phyloP scores from a whole-genome alignment of 2,888 invertebrate species.

The Malacosoma neustria region DNA sequence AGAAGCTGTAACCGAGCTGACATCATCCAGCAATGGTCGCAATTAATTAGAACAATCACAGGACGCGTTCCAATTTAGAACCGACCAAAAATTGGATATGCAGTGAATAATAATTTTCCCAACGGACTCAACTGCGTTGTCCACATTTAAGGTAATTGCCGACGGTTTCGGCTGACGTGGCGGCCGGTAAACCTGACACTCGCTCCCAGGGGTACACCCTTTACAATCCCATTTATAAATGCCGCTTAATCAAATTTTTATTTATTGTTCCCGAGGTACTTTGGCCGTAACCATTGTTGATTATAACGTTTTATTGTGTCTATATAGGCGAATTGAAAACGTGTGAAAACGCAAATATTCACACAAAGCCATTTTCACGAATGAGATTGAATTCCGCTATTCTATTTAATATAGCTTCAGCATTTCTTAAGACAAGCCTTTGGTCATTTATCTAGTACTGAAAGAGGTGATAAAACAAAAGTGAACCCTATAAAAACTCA shows the following conservation, averaged over 20 bases:
- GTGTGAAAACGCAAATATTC: background rate
- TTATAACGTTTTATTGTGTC: conserved; percentile 10
- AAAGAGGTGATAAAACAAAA: too few relatives aligned
- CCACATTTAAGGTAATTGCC: conserved; percentile 73
- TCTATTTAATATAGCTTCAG: too few relatives aligned
- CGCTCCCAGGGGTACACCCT: conserved; percentile 55
- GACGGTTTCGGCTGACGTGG: conserved; percentile 68
- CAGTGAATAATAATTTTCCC: conserved; percentile 70
- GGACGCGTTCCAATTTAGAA: conserved; percentile 51
- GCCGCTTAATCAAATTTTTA: conserved; percentile 63
- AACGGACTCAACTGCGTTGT: conserved; percentile 59
- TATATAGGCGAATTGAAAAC: background rate
- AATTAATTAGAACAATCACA: conserved; percentile 50
- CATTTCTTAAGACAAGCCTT: too few relatives aligned
- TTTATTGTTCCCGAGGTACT: conserved; percentile 33
- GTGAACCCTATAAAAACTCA: too few relatives aligned
- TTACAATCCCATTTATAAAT: conserved; percentile 71
- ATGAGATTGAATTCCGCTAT: too few relatives aligned
- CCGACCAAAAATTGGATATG: conserved; percentile 61
- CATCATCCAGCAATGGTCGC: conserved; percentile 18
- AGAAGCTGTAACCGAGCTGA: too few relatives aligned
- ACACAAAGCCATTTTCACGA: background rate
- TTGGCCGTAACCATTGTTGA: conserved; percentile 8
- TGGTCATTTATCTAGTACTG: conserved; percentile 3
- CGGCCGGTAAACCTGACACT: conserved; percentile 61